These are phyloP conservation scores for Eulithis testata DNA, from an alignment of 2,888 invertebrate genomes.

Conservation along the genomic window DNA sequence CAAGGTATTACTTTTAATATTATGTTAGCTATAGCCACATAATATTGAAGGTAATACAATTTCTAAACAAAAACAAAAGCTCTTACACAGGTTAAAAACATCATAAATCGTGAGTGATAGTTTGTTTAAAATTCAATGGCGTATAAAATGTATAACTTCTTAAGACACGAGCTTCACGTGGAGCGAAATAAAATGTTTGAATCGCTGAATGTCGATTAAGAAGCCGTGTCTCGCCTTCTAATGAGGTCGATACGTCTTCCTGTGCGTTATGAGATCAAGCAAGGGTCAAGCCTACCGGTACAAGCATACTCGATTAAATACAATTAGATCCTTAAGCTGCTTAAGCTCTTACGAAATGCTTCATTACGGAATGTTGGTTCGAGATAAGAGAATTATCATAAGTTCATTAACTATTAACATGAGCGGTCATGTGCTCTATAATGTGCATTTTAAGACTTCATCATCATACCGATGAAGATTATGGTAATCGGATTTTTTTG, in stretches of 20 bases:
- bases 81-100: slow-evolving; percentile 19
- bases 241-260: slow-evolving; percentile 76
- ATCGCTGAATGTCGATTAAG: slow-evolving; percentile 72
- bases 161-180: slow-evolving; percentile 50
- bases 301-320: slow-evolving; percentile 78
- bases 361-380: slow-evolving; percentile 36
- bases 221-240: slow-evolving; percentile 67
- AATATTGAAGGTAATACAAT: not conserved
- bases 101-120: slow-evolving; percentile 24
- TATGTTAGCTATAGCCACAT: not conserved
- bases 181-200: slow-evolving; percentile 63
- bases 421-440: slow-evolving; percentile 36
- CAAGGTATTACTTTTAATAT: not conserved
- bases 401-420: slow-evolving; percentile 41
- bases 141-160: slow-evolving; percentile 45
- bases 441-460: slow-evolving; percentile 35
- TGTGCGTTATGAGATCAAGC: slow-evolving; percentile 76
- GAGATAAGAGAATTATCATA: slow-evolving; percentile 41
- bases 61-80: slow-evolving; percentile 11
- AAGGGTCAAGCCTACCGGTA: slow-evolving; percentile 71
- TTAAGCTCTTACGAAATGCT: slow-evolving; percentile 48
- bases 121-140: slow-evolving; percentile 48
- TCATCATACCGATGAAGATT: slow-evolving; percentile 35
- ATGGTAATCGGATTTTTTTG: slow-evolving; percentile 32
- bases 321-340: slow-evolving; percentile 58